phyloP scores from a whole-genome alignment of 2,113 vertebrate genomes.

The Saimiri boliviensis region DNA sequence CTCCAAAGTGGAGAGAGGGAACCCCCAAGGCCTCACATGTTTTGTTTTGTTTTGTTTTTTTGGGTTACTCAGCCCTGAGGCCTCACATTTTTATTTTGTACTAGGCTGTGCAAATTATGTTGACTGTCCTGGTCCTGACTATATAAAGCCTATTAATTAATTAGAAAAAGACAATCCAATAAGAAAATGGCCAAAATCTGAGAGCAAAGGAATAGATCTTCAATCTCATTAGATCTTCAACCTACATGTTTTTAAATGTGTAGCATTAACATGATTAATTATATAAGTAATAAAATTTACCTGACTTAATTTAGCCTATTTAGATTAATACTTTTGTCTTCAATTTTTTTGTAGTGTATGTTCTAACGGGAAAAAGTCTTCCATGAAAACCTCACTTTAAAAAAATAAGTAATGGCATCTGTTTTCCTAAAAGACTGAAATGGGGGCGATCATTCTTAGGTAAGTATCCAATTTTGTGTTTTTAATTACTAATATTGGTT shows the following conservation, averaged over 20 bases:
- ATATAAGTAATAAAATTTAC: background rate
- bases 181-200: background rate
- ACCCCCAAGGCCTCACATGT: too few relatives aligned
- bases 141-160: background rate
- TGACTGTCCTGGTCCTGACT: background rate
- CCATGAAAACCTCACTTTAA: conserved; percentile 50
- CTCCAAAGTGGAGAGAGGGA: too few relatives aligned
- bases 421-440: conserved; percentile 64
- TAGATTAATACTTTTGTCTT: conserved; percentile 56
- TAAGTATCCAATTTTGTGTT: conserved; percentile 43
- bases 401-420: conserved; percentile 40
- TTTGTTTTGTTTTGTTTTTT: too few relatives aligned
- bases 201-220: background rate
- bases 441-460: conserved; percentile 62
- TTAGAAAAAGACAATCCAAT: background rate
- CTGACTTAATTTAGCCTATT: background rate
- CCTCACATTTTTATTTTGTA: background rate
- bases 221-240: background rate
- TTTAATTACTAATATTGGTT: conserved; percentile 28
- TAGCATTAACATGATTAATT: background rate
- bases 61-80: too few relatives aligned
- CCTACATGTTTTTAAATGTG: background rate
- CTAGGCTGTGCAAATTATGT: background rate
- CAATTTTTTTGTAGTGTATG: conserved; percentile 51
- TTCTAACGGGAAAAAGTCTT: conserved; percentile 64